These are phyloP conservation scores for Thomomys bottae DNA, from an alignment of 2,113 vertebrate species.

Conservation along the genomic window DNA sequence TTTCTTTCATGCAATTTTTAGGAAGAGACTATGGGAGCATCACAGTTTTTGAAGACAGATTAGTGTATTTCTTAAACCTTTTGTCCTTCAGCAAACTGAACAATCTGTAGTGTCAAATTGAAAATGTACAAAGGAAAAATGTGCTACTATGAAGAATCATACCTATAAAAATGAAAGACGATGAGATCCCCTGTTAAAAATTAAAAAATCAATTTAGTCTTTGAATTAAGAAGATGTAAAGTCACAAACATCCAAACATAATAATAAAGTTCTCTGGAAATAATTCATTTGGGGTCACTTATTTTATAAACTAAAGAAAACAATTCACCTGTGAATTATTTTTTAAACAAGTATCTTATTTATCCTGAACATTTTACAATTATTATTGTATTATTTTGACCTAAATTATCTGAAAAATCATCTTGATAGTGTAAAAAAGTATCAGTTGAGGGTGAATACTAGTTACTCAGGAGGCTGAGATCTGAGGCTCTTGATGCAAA, in stretches of 20 bases:
- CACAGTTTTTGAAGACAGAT: slow-evolving; percentile 61
- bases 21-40: slow-evolving; percentile 44
- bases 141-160: slow-evolving; percentile 37
- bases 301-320: slow-evolving; percentile 25
- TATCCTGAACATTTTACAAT: background rate
- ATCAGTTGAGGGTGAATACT: too few species aligned
- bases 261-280: slow-evolving; percentile 12
- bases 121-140: slow-evolving; percentile 56
- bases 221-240: slow-evolving; percentile 54
- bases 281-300: slow-evolving; percentile 53
- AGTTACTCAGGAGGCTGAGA: too few species aligned
- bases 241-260: slow-evolving; percentile 38
- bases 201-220: slow-evolving; percentile 48
- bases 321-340: slow-evolving; percentile 1
- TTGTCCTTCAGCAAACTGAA: slow-evolving; percentile 62
- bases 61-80: slow-evolving; percentile 65
- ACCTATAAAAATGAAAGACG: slow-evolving; percentile 49
- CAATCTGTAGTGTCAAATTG: slow-evolving; percentile 53
- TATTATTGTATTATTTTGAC: slow-evolving; percentile 32
- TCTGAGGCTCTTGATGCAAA: too few species aligned
- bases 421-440: slow-evolving; percentile 14
- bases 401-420: slow-evolving; percentile 8
- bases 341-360: slow-evolving; percentile 1
- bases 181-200: slow-evolving; percentile 27
- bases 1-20: slow-evolving; percentile 66